Base-by-base conservation (phyloP, 30 jellyfish, hydroid and myxozoan species). In the Pseudorhiza aurosa region DNA sequence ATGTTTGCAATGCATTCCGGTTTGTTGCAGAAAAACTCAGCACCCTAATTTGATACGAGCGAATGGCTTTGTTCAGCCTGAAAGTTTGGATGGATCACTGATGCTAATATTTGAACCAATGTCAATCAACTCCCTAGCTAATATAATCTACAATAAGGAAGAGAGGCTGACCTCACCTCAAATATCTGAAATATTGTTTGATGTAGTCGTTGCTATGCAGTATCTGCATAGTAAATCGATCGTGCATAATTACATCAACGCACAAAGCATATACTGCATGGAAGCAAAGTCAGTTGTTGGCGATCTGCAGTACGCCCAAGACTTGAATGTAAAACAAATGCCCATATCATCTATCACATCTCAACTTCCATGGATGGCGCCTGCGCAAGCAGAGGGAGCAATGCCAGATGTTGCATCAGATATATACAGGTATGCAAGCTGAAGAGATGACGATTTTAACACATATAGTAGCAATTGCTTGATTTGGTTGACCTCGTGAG, bases 351-450 rank as follows among this genome's bases (percentile, higher is more conserved):
- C 68, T 5, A 65, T 59, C 32, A 32, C 72, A 18, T 47, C 89
- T 5, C 89, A 77, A 19, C 64, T 60, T 24, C 89, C 89, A 19
- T 77, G 89, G 89, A 77, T 77, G 89, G 89, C 89, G 3, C 89
- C 89, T 11, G 82, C 89, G 28, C 89, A 77, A 35, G 40, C 72
- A 0, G 57, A 62, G 28, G 89, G 89, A 1, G 89, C 77, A n/a
- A 21, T 42, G 8, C 89, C 89, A 0, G 89, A 77, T 15, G 58
- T 28, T 25, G 36, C 53, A 10, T 77, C 89, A 15, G 89, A 77
- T 37, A 77, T 62, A 26, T 77, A 77, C 89, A 77, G 89, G 89
- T 77, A 27, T 15, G 76, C 47, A 8, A n/a, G n/a, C n/a, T n/a
- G n/a, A n/a, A n/a, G n/a, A n/a, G n/a, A n/a, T n/a, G n/a, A n/a